phyloP scores from a whole-genome alignment of 2,888 invertebrate genomes.

The Busseola fusca region DNA sequence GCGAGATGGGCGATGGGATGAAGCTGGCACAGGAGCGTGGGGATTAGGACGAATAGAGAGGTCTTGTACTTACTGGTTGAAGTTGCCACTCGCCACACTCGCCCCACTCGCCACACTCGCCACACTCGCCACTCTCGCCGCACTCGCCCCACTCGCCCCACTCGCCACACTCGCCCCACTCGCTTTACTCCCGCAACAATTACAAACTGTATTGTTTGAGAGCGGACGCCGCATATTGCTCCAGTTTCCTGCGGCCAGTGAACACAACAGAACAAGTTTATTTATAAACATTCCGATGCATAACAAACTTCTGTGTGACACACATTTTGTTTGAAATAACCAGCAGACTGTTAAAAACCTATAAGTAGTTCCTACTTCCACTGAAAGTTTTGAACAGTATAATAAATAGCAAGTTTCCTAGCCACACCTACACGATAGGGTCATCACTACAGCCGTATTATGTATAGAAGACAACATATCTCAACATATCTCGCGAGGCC shows the following conservation, averaged over 20 bases:
- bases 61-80: no score
- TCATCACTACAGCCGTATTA: background rate
- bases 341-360: no score
- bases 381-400: conserved; percentile 3
- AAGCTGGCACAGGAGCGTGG: no score
- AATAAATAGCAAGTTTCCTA: background rate
- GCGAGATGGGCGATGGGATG: no score
- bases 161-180: background rate
- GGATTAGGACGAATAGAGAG: no score
- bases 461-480: background rate
- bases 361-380: no score
- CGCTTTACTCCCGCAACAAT: background rate
- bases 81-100: no score
- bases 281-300: background rate
- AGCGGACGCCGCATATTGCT: conserved; percentile 10
- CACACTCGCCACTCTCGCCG: no score
- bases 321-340: background rate
- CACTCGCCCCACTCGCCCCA: background rate
- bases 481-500: no score
- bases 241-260: conserved; percentile 6
- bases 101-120: no score
- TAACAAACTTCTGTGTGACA: background rate
- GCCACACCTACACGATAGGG: background rate
- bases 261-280: background rate
- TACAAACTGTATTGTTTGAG: conserved; percentile 21